Evolutionary conservation across 2,113 vertebrate genomes (phyloP), one percentile per base, ranked within the genome.

Genomic region (human): DNA sequence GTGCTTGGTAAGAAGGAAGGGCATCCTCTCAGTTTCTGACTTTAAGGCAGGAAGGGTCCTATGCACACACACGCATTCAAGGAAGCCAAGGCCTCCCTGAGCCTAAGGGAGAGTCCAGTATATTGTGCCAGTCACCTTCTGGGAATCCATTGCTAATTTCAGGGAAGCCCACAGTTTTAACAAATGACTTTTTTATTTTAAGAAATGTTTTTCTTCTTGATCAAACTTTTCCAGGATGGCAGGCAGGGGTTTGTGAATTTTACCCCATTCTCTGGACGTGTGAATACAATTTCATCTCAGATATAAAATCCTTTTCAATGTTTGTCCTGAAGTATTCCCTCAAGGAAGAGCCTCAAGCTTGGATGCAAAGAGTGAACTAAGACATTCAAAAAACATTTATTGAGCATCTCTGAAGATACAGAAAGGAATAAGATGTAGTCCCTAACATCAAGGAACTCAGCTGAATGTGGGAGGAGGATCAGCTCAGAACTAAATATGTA

Each of bases 311-410:
- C 22, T 92, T 94, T 40, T 52, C 52, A 38, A 73, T 27, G 23
- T 43, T 73, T 95, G 76, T 82, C 38, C 66, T 91, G 76, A 35
- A 84, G 45, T 76, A 92, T 76, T 75, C 25, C 32, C 72, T 91
- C 25, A 57, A 13, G 50, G 96, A 95, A 94, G 48, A 23, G 50
- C n/a, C 25, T 97, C 59, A 84, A 61, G 40, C 38, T 81, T 84
- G 23, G 61, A 92, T 35, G 72, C n/a, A 83, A 93, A 75, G 32
- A 75, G 61, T 83, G 17, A 9, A 83, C 30, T 43, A 79, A 66
- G 27, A 61, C 32, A 81, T 18, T 91, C 40, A 43, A 50, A 22
- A 81, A 70, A 72, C 59, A 64, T 9, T 25, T 73, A 87, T 0
- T 52, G 48, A 79, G 64, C 17, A 59, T 83, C 35, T 96, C 86